Conservation (phyloP, 2,888 invertebrate genomes). For the Urechis unicinctus region DNA sequence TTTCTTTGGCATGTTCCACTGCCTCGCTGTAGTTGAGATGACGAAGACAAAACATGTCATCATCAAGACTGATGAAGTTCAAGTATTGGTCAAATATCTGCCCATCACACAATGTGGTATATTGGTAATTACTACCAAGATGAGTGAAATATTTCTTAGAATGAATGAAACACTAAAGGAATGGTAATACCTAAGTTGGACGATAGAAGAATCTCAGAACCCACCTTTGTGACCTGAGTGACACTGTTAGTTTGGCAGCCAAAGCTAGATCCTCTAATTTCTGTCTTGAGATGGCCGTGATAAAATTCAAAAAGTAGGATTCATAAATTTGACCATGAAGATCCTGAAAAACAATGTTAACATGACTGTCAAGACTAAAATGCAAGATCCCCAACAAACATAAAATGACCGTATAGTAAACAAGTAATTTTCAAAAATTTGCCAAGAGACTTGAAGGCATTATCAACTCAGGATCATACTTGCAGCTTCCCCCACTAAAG, state of each 20-base stretch:
- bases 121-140: constrained; percentile 1
- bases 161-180: not conserved
- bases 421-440: not conserved
- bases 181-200: not conserved
- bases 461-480: no score
- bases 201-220: not conserved
- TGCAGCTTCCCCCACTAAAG: no score
- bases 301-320: constrained; percentile 83
- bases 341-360: constrained; percentile 40
- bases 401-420: not conserved
- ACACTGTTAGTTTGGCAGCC: constrained; percentile 85
- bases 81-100: constrained; percentile 94
- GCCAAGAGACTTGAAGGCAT: no score
- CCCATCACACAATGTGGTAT: not conserved
- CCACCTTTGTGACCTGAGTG: constrained; percentile 81
- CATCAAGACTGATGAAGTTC: constrained; percentile 95
- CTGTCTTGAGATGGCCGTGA: constrained; percentile 84
- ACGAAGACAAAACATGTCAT: constrained; percentile 89
- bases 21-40: constrained; percentile 64
- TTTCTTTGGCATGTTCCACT: not conserved
- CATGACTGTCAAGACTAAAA: not conserved
- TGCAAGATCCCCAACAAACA: no score
- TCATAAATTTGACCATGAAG: constrained; percentile 77
- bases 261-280: constrained; percentile 92
- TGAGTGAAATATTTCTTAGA: not conserved